Evolutionary conservation across 1,140 invertebrate genomes (phyloP).

Genomic region (Calliphora vicina): DNA sequence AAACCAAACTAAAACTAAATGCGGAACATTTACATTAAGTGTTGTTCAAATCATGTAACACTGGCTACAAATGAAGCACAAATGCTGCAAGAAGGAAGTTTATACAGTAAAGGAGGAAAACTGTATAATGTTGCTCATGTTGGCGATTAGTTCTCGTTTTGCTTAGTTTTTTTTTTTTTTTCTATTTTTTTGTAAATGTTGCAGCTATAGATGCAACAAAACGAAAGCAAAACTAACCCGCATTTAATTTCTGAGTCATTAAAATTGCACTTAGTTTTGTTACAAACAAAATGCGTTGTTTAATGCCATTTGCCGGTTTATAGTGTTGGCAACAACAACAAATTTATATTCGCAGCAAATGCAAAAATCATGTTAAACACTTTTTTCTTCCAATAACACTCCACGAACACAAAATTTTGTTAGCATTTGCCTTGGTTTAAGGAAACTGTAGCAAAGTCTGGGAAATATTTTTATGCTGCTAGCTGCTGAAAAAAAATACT

Average conservation of each 20-base stretch:
- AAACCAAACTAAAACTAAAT: not conserved
- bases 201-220: not conserved
- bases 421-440: no score
- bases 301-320: not conserved
- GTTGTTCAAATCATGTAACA: not conserved
- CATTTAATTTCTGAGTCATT: constrained; percentile 30
- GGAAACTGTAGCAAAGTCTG: no score
- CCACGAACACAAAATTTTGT: no score
- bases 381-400: not conserved
- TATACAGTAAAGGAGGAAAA: not conserved
- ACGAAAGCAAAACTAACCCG: constrained; percentile 19
- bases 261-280: constrained; percentile 23
- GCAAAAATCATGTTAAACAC: constrained; percentile 34
- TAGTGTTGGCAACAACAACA: not conserved
- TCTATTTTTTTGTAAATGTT: not conserved
- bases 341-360: not conserved
- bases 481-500: no score
- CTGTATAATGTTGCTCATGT: constrained; percentile 13
- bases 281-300: not conserved
- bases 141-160: constrained; percentile 29
- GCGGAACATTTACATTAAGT: constrained; percentile 8
- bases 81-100: not conserved
- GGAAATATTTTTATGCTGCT: no score
- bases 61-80: not conserved
- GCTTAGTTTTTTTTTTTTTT: no score